These are phyloP conservation scores for Harpegnathos saltator DNA, from an alignment of 1,140 invertebrate genomes.

Conservation along the genomic window DNA sequence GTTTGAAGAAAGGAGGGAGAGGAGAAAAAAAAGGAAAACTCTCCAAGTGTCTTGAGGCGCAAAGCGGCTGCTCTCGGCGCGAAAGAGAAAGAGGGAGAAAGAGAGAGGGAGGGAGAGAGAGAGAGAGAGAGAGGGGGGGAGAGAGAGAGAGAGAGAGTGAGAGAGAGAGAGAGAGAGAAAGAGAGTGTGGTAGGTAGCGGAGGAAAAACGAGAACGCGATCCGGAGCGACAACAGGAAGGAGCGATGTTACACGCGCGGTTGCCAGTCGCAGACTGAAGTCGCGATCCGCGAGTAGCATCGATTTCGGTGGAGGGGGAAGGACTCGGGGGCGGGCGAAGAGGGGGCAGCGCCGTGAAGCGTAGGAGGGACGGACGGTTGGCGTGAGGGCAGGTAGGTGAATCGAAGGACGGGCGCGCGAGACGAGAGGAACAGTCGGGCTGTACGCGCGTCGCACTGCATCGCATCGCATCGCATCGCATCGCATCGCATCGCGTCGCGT, in stretches of 20 bases:
- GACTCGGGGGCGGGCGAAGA: constrained; percentile 56
- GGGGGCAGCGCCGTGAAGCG: constrained; percentile 47
- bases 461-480: too few species aligned
- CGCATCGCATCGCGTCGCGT: constrained; percentile 43
- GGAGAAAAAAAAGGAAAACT: too few species aligned
- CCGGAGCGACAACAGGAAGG: constrained; percentile 20
- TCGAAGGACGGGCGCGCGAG: constrained; percentile 50
- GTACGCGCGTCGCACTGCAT: constrained; percentile 27
- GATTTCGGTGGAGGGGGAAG: constrained; percentile 75
- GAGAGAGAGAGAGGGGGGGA: neutral
- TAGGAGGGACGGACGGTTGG: constrained; percentile 65
- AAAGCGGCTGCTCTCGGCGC: too few species aligned
- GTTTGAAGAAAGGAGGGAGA: neutral
- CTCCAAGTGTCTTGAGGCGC: too few species aligned
- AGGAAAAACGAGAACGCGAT: neutral
- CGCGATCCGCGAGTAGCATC: constrained; percentile 77
- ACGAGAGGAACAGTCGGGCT: constrained; percentile 70
- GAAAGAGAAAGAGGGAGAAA: neutral
- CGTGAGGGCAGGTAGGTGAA: constrained; percentile 56
- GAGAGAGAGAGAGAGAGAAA: too few species aligned
- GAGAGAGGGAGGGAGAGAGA: neutral
- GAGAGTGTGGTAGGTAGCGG: too few species aligned
- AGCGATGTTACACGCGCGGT: constrained; percentile 73
- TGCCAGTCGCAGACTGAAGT: constrained; percentile 78
- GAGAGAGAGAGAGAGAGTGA: too few species aligned